phyloP scores from a whole-genome alignment of 2,797 vertebrate species.

The Sitta carolinensis region DNA sequence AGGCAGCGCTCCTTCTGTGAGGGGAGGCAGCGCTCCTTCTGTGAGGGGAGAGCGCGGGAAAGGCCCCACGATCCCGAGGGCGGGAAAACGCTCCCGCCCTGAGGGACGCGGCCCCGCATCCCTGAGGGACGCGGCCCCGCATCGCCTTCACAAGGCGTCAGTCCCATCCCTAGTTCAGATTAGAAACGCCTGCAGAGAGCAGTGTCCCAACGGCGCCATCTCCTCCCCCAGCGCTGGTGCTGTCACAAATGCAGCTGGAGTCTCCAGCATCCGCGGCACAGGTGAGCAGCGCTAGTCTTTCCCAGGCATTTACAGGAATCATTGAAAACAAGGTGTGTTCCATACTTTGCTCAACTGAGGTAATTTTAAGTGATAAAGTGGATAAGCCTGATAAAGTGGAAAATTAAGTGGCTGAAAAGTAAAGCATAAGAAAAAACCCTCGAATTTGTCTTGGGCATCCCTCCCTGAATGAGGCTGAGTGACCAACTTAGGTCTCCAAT shows the following conservation, averaged over 20 bases:
- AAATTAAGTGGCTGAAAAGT: not conserved
- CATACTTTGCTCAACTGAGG: rapidly evolving
- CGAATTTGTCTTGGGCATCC: not conserved
- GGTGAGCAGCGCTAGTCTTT: not conserved
- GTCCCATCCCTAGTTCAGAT: rapidly evolving
- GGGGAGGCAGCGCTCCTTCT: no score
- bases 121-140: not conserved
- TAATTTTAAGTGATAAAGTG: no score
- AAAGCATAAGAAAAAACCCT: not conserved
- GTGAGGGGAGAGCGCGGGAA: no score
- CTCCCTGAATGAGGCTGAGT: not conserved
- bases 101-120: not conserved
- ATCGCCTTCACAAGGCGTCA: rapidly evolving
- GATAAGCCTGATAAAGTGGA: not conserved
- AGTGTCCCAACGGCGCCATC: rapidly evolving
- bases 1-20: no score
- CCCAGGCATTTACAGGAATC: not conserved
- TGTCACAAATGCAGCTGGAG: rapidly evolving
- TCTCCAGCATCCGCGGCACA: no score
- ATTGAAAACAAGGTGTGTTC: rapidly evolving
- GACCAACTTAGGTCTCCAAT: not conserved
- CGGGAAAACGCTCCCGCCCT: not conserved
- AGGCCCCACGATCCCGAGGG: not conserved
- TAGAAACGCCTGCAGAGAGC: rapidly evolving
- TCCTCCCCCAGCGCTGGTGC: not conserved